Evolutionary conservation across 53 echinoderm and acorn worm genomes (phyloP).

Genomic region (Holothuria leucospilota): DNA sequence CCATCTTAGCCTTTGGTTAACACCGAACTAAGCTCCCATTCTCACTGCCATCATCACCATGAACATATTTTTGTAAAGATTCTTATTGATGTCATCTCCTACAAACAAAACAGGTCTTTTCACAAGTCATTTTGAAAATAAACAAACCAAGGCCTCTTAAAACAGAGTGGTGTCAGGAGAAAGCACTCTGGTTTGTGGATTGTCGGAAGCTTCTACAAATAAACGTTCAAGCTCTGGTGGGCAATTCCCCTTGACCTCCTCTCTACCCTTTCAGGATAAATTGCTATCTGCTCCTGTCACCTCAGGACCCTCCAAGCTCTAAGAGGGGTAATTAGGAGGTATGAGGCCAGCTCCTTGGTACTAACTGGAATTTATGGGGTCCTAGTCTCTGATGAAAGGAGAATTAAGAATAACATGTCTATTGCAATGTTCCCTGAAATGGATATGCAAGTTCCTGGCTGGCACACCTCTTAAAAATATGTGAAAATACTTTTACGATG

Average conservation of each 20-base stretch:
- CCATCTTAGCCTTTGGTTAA: no score
- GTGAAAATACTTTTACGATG: no score
- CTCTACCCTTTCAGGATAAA: not conserved
- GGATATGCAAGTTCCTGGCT: no score
- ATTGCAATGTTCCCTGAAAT: no score
- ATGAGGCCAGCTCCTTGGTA: not conserved
- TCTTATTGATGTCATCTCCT: not conserved
- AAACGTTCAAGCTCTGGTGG: conserved; percentile 6
- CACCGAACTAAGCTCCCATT: not conserved
- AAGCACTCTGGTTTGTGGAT: not conserved
- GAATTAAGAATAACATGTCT: no score
- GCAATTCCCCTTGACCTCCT: conserved; percentile 20
- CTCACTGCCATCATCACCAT: not conserved
- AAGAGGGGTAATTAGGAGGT: conserved; percentile 11
- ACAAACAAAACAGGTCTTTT: conserved; percentile 12
- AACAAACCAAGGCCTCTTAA: conserved; percentile 6
- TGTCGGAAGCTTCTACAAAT: conserved; percentile 26
- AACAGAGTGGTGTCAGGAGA: conserved; percentile 30
- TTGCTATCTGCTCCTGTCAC: conserved; percentile 19
- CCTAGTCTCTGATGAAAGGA: no score
- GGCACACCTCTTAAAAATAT: no score
- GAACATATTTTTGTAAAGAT: not conserved
- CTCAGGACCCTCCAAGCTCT: not conserved
- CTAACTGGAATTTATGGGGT: conserved; percentile 31
- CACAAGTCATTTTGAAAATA: conserved; percentile 24